Evolutionary conservation across 2,113 vertebrate species (phyloP), one percentile per base, ranked within the genome.

Genomic region (Brachirus orientalis): DNA sequence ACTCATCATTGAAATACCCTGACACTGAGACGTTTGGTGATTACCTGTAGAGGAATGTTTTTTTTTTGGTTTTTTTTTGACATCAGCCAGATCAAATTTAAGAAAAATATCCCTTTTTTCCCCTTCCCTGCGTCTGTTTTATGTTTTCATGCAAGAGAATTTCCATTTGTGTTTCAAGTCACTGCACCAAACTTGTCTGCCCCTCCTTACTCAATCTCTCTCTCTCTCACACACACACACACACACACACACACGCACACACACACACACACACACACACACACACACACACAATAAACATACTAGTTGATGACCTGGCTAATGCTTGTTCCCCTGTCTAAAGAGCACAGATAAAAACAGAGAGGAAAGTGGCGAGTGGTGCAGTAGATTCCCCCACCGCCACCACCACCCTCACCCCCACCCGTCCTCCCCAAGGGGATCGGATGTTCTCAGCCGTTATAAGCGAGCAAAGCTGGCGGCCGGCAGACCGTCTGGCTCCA

Each of bases 401-500:
- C 51, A 46, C 51, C 72, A 22, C 54, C 51, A 1, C 41, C 19
- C 12, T 16, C n/a, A 86, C 84, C 92, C 91, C 52, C 4, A n/a
- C 89, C 86, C 11, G 85, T 91, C 93, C 91, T 94, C 91, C 89
- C 91, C 92, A 1, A 79, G 78, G 91, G 94, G 93, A 95, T 93
- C 93, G 93, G 94, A 94, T 95, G 93, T 89, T 94, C 94, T 94
- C 93, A 93, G 93, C 93, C 82, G 93, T 95, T 94, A 89, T 88
- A 92, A 94, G 93, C 84, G 54, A 92, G 93, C 92, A 88, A 92
- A 94, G 92, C 75, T 87, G 73, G 82, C 86, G 91, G 93, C 91
- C 78, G 90, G 93, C 94, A 95, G 95, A 95, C 95, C 71, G 92
- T 83, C 95, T 94, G 95, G 94, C 94, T 95, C 94, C 94, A 59